Conservation (phyloP, 1,140 invertebrate species). For the Caenorhabditis remanei region DNA sequence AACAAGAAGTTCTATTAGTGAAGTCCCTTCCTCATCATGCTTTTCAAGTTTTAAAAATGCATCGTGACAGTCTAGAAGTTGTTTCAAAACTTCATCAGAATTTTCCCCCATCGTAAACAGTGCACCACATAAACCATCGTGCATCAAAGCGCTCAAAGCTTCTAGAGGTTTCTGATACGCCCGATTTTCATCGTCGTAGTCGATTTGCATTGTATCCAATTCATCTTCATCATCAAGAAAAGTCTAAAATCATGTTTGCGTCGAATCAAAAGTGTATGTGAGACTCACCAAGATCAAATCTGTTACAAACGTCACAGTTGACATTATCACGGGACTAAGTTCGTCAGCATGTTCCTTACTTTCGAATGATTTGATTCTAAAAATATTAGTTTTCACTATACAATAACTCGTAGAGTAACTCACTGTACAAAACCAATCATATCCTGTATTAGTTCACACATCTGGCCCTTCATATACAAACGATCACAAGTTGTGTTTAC, state of each 20-base stretch:
- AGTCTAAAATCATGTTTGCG: not conserved
- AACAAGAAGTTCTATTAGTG: not conserved
- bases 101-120: not conserved
- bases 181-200: not conserved
- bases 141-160: conserved; percentile 12
- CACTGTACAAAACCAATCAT: not conserved
- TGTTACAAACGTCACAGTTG: not conserved
- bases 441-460: not conserved
- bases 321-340: not conserved
- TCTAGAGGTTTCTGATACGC: not conserved
- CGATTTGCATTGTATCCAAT: not conserved
- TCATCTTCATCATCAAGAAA: not conserved
- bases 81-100: not conserved
- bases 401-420: not conserved
- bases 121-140: not conserved
- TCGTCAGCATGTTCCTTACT: not conserved
- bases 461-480: not conserved
- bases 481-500: not conserved
- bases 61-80: not conserved
- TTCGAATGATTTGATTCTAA: conserved; percentile 4
- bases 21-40: not conserved
- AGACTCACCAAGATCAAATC: not conserved
- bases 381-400: not conserved
- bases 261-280: not conserved
- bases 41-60: not conserved